Evolutionary conservation across 2,113 vertebrate species (phyloP), one percentile per base, ranked within the genome.

Genomic region (Lucifuga dentata): DNA sequence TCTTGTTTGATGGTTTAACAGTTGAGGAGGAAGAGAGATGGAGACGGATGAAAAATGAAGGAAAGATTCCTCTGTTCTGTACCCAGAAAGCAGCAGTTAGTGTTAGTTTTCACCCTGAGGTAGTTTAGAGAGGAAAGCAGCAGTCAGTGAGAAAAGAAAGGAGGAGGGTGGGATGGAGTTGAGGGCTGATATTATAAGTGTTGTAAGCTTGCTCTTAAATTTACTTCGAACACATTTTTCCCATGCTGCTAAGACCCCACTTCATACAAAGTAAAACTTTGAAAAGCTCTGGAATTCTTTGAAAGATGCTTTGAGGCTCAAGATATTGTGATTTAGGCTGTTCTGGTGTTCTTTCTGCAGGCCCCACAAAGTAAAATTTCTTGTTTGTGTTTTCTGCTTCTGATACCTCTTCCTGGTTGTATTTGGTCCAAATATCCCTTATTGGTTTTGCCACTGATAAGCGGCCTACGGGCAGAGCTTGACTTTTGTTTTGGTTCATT

Each of bases 61-160:
- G 76, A 81, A 83, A 66, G 20, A 32, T 38, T 80, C 35, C 24
- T 83, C 51, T 76, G 70, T 78, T 82, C 55, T 79, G 74, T 24
- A 53, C 56, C 78, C 32, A 61, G 61, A 64, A 55, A 70, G 71
- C 69, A 67, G 51, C 46, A 69, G 64, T 49, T 57, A 56, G 60
- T 60, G 50, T 53, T 45, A 50, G 66, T 73, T 79, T 74, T 45
- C 41, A 36, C 20, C 77, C 68, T 23, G 19, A 56, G 69, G 75
- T 75, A 46, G 12, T 73, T 70, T 32, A 46, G 53, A 65, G 55
- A 78, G 76, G n/a, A 57, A 26, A 2, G 19, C 2, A 12, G 12
- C 26, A 29, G 26, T 7, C 26, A 23, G 19, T 11, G 16, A 38
- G 52, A 56, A 11, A 11, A 43, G 7, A 8, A n/a, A 46, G 35